Percentiles rank a stretch among this genome's conserved stretches.
Evolutionary conservation across 2,113 vertebrate species (phyloP).

Genomic region (Sylvietta virens): DNA sequence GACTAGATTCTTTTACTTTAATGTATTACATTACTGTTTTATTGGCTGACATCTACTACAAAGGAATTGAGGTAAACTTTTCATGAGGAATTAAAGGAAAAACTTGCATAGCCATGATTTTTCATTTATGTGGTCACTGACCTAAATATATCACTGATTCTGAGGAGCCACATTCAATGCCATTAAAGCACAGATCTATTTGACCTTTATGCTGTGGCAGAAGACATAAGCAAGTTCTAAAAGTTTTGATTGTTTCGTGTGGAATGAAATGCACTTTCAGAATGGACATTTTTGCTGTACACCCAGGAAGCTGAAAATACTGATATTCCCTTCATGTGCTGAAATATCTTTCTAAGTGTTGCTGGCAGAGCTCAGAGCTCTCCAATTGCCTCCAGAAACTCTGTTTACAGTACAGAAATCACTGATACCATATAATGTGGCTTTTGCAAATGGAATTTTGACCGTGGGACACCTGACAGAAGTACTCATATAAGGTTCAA

Average conservation of each 20-base stretch:
- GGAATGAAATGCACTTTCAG: neutral
- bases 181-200: neutral
- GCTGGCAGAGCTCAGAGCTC: neutral
- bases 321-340: neutral
- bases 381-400: neutral
- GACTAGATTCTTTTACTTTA: neutral
- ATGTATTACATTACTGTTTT: neutral
- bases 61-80: neutral
- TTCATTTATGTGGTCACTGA: neutral
- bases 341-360: neutral
- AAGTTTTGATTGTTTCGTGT: neutral
- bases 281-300: neutral
- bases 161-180: neutral
- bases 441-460: conserved; percentile 14
- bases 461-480: neutral
- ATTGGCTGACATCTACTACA: neutral
- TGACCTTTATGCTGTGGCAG: neutral
- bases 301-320: neutral
- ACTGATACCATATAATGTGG: neutral
- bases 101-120: neutral
- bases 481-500: neutral
- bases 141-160: neutral
- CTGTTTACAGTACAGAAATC: neutral
- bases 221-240: neutral
- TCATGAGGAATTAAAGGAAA: neutral